phyloP scores from a whole-genome alignment of 2,797 vertebrate genomes.

The Chelidonichthys spinosus region DNA sequence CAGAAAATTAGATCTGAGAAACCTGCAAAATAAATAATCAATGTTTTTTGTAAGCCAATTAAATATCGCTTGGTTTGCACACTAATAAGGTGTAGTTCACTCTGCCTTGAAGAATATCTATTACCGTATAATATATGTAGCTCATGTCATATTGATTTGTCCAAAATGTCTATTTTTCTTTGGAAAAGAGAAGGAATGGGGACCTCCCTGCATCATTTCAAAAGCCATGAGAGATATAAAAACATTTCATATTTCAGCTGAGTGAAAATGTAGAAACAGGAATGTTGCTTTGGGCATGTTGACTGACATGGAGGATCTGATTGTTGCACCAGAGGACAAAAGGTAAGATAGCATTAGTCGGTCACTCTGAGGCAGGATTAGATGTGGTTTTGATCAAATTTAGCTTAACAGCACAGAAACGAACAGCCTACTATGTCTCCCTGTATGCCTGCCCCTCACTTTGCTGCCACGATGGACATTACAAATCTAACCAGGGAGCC shows the following conservation, averaged over 20 bases:
- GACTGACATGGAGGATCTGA: neutral
- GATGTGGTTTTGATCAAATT: neutral
- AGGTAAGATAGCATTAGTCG: too few relatives aligned
- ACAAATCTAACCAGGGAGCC: neutral
- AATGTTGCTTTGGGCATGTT: neutral
- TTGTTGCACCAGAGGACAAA: neutral
- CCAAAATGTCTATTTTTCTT: neutral
- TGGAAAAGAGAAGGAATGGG: neutral
- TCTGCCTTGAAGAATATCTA: neutral
- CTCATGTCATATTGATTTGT: neutral
- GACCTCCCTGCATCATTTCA: neutral
- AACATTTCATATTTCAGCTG: neutral
- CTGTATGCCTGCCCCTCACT: neutral
- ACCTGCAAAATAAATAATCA: neutral
- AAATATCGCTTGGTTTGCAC: neutral
- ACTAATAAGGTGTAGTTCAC: neutral
- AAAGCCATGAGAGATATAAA: neutral
- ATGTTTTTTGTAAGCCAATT: neutral
- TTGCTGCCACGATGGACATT: neutral
- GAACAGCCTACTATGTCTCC: neutral
- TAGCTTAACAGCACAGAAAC: neutral
- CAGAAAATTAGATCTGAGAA: neutral
- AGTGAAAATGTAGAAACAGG: neutral
- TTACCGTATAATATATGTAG: neutral
- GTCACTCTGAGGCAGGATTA: neutral